Base-by-base conservation (phyloP, 2,113 vertebrate species). In the Clarias magur region DNA sequence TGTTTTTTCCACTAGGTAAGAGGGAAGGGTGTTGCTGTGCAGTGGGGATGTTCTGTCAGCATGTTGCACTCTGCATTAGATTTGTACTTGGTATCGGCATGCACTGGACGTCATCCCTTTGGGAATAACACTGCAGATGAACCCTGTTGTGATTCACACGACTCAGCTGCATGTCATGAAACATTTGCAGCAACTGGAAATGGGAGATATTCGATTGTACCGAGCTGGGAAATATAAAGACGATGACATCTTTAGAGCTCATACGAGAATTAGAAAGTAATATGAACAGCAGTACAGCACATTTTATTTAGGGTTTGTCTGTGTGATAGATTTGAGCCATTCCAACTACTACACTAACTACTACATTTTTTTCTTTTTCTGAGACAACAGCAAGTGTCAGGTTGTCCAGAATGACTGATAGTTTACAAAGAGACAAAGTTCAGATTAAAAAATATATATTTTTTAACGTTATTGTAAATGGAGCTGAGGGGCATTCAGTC, bases 1-100 rank as follows among this genome's bases (percentile, higher is more conserved):
- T 53, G 53, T 70, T 88, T 70, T 88, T 90, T 53, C n/a, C 60
- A 81, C 82, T 54, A n/a, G 70, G 57, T 10, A 80, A 83, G 48
- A 17, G 57, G 19, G 56, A 48, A 63, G 53, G 42, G 78, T 48
- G 25, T 48, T 83, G 34, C 25, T 68, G 48, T 84, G 34, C 27
- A 70, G 34, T 48, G 62, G 27, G 82, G 56, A 87, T 83, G 65
- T 76, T 25, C 15, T 19, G 73, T 59, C 56, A 67, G 65, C 42
- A 82, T 81, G 42, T 59, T 81, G 68, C 8, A 54, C 17, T 59
- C 38, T 53, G 30, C 25, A 17, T 42, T 54, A 17, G 62, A 75
- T 89, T 70, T 86, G 70, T 27, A 68, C 34, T 83, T 82, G 53
- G 34, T 42, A 19, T 83, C 79, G 59, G 34, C 13, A 68, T 60